Base-by-base conservation (phyloP, 2,888 invertebrate species). In the Eilema caniola region DNA sequence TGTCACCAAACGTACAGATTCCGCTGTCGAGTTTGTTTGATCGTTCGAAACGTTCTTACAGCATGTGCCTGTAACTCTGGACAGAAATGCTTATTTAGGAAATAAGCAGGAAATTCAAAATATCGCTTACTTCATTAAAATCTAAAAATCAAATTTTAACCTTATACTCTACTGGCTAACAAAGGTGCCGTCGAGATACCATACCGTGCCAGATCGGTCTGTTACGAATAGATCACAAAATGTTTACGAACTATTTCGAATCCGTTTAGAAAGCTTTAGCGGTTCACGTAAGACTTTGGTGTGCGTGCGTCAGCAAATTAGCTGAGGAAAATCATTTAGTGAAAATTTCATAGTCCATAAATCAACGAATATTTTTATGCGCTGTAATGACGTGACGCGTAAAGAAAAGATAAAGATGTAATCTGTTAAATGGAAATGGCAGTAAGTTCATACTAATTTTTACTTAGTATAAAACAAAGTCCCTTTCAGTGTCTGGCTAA, bases 281-380 rank as follows among this genome's bases (percentile, higher is more conserved):
- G 53, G 7, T 65, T n/a, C 1, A 23, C 41, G 71, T 76, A 70
- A 69, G 75, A 62, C n/a, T 60, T 71, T 14, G 28, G 24, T 72
- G 70, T 69, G 41, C 70, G 37, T 37, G 69, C 65, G 63, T 63
- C 47, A 67, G 61, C 7, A 62, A 47, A 2, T 59, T 16, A n/a
- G 24, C 47, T 23, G 47, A 23, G 33, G 65, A 20, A 60, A 62
- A 75, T 57, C n/a, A 28, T 31, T 67, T 11, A 7, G 11, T 24
- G 33, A 28, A 37, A 59, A 67, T 56, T 12, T 31, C 20, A 33
- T n/a, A 53, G 25, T 53, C 47, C 67, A 71, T 69, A 66, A 69
- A 64, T 37, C 64, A 63, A 59, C 23, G 20, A 11, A 25, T 20
- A 28, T 56, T 16, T 66, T 66, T 69, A 61, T 56, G 47, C 14